Percentiles rank a stretch among this genome's conserved stretches.
phyloP scores from a whole-genome alignment of 2,888 invertebrate species.

The Stenotaenia linearis region DNA sequence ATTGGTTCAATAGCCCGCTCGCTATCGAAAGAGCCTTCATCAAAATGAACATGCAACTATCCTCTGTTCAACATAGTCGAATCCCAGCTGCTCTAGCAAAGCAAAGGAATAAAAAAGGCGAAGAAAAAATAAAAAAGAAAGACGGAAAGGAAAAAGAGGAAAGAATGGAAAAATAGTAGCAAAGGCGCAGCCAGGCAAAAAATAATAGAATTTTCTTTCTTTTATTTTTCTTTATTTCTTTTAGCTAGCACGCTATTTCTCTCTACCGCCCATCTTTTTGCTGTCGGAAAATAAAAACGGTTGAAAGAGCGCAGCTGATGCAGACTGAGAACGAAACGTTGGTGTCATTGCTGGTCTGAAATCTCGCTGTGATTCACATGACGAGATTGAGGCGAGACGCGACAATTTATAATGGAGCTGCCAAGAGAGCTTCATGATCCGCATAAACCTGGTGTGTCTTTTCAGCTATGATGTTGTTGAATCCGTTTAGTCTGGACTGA shows the following conservation, averaged over 20 bases:
- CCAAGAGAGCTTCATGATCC: constrained; percentile 9
- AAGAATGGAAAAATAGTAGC: constrained; percentile 2
- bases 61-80: constrained; percentile 26
- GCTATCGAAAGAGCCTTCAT: constrained; percentile 10
- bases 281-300: constrained; percentile 24
- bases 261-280: constrained; percentile 17
- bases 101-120: background rate
- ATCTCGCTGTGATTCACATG: constrained; percentile 17
- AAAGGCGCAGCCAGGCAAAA: constrained; percentile 22
- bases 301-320: constrained; percentile 22
- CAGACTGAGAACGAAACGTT: constrained; percentile 1
- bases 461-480: background rate
- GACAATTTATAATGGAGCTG: constrained; percentile 15
- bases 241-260: constrained; percentile 13
- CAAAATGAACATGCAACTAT: constrained; percentile 24
- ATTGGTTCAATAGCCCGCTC: constrained; percentile 23
- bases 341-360: constrained; percentile 16
- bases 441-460: constrained; percentile 1
- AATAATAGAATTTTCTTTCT: constrained; percentile 19
- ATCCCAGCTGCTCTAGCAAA: constrained; percentile 18
- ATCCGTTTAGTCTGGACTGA: background rate
- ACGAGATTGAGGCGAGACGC: constrained; percentile 22
- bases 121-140: background rate
- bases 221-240: background rate
- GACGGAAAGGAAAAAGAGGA: background rate